Conservation (phyloP, 2,113 vertebrate species). For the Pygoscelis antarcticus region DNA sequence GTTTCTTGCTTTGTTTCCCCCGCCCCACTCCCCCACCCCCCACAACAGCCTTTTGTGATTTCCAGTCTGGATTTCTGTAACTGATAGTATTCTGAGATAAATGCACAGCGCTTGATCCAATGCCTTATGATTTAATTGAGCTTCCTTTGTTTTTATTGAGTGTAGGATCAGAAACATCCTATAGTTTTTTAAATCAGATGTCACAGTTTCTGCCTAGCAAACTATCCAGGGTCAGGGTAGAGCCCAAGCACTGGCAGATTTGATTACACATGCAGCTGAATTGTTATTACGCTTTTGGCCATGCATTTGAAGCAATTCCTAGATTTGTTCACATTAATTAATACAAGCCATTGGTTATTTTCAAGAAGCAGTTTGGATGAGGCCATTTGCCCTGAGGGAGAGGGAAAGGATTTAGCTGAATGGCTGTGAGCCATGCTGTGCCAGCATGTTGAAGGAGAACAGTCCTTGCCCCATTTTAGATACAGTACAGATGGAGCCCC, state of each 20-base stretch:
- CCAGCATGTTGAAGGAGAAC: background rate
- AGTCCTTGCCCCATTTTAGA: background rate
- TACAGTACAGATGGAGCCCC: accelerated
- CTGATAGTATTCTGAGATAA: background rate
- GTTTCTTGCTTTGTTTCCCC: background rate
- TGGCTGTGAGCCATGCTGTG: background rate
- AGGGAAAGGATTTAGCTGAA: background rate
- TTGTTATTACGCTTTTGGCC: background rate
- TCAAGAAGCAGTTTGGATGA: background rate
- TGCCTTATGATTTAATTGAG: background rate
- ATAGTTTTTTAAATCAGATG: background rate
- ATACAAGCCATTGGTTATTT: background rate
- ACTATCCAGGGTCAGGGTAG: background rate
- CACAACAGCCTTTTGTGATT: background rate
- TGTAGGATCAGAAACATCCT: background rate
- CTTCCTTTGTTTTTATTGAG: background rate
- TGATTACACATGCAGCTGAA: background rate
- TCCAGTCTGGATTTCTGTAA: background rate
- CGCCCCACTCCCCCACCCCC: background rate
- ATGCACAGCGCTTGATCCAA: background rate
- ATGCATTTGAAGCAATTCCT: background rate
- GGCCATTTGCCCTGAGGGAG: background rate
- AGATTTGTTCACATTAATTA: background rate
- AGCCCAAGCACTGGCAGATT: background rate
- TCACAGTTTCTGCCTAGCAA: background rate